A percentile compares a stretch with the other conserved stretches of the same genome.
phyloP scores from a whole-genome alignment of 2,113 vertebrate genomes.

The Cyphomyrus discorhynchus region DNA sequence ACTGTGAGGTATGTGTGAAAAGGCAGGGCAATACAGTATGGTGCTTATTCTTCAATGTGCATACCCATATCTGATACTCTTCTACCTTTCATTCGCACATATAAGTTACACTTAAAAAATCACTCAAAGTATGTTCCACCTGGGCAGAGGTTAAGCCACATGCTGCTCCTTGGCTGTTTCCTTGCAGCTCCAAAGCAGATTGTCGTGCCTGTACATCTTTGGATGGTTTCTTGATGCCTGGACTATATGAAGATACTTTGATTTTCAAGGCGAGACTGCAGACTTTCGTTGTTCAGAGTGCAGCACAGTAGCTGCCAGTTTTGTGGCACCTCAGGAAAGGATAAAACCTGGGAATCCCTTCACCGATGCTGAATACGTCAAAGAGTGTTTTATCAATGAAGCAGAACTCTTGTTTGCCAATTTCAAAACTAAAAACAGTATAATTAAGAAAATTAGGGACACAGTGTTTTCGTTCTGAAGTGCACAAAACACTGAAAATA shows the following conservation, averaged over 20 bases:
- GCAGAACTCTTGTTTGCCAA: background rate
- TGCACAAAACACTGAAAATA: background rate
- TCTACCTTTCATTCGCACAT: background rate
- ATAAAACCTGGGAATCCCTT: background rate
- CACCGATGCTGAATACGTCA: background rate
- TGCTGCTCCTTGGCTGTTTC: background rate
- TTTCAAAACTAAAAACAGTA: background rate
- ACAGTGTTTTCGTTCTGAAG: background rate
- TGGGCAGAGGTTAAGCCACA: background rate
- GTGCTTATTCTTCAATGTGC: background rate
- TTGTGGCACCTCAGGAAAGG: background rate
- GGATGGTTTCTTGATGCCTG: background rate
- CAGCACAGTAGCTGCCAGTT: background rate
- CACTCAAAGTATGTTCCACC: background rate
- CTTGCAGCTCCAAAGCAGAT: background rate
- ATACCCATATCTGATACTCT: background rate
- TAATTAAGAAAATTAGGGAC: background rate
- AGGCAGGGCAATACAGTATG: background rate
- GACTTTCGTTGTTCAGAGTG: background rate
- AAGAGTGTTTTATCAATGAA: background rate
- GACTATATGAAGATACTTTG: background rate
- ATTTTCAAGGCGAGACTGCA: background rate
- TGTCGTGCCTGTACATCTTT: background rate
- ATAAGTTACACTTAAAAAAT: background rate
- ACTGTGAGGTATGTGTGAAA: background rate